Base-by-base conservation (phyloP, 2,888 invertebrate genomes). In the Pseudoips prasinana region DNA sequence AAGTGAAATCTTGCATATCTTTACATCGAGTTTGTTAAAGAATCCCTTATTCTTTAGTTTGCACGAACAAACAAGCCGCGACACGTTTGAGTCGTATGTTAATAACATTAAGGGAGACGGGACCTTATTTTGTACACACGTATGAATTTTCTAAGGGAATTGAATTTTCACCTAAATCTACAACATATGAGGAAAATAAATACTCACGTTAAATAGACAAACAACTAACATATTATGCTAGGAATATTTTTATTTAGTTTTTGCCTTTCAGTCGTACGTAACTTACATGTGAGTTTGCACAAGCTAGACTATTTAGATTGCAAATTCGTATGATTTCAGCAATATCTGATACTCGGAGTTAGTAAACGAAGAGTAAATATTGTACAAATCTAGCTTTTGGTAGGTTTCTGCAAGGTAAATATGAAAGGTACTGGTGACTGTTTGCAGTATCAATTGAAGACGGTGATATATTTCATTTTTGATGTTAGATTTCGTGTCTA, bases 11-110 rank as follows among this genome's bases (percentile, higher is more conserved):
- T 9, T 25, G 8, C 25, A 19, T 17, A 29, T 22, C 7, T 11
- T n/a, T 20, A 14, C 19, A 10, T 19, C 9, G 19, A 44, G 28
- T 32, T n/a, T 41, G 26, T 29, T 22, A 40, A 29, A 43, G 25
- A 41, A 37, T 29, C 29, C 33, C 31, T 37, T 44, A 34, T 54
- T 38, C 36, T 50, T 43, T 39, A 54, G 48, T 46, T 55, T 32
- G 29, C 30, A 29, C 29, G 35, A 37, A 48, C 54, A 67, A 67
- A 67, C 58, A 61, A 25, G 30, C 40, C 29, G 40, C 43, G 52
- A 54, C 61, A 50, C 60, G 61, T 64, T 49, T 57, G 44, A 58
- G 42, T 48, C 53, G 57, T 64, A 60, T 50, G 48, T 59, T 58
- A 58, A 47, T 58, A 51, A 55, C 45, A 48, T 53, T 56, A 51